Evolutionary conservation across 2,797 vertebrate species (phyloP).

Genomic region (Echiichthys vipera): DNA sequence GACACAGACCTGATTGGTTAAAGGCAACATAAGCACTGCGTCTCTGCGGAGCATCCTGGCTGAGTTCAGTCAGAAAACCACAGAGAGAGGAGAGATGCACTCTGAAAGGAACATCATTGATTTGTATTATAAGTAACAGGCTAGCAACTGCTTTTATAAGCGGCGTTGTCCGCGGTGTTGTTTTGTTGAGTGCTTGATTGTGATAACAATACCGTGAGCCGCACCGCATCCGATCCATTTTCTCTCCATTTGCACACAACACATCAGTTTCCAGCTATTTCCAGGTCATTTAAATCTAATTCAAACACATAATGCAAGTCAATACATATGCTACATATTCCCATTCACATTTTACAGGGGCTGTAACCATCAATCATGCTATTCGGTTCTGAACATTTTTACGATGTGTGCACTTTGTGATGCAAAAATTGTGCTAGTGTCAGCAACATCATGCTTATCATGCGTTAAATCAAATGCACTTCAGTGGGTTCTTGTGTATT

Average conservation of each 20-base stretch:
- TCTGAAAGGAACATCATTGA: background rate
- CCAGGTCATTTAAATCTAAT: background rate
- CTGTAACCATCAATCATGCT: conserved; percentile 1
- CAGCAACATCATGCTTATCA: conserved; percentile 40
- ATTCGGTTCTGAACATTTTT: conserved; percentile 25
- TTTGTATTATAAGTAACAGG: conserved; percentile 21
- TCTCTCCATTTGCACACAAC: conserved; percentile 11
- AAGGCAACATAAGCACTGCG: conserved; percentile 18
- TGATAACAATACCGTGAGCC: conserved; percentile 2
- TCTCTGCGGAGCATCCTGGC: background rate
- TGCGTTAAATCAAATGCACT: conserved; percentile 60
- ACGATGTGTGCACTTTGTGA: conserved; percentile 57
- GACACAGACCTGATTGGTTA: background rate
- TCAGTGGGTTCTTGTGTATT: conserved; percentile 51
- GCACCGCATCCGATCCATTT: conserved; percentile 9
- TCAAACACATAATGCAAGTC: conserved; percentile 3
- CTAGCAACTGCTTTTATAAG: conserved; percentile 43
- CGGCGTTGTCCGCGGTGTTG: conserved; percentile 18
- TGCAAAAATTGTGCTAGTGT: conserved; percentile 31
- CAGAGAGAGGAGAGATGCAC: conserved; percentile 12
- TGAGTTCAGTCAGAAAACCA: background rate
- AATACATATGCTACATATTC: conserved; percentile 6
- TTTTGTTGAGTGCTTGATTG: conserved; percentile 29
- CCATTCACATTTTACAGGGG: background rate
- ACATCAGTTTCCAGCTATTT: background rate